These are phyloP conservation scores for Campylomormyrus numenius DNA, from an alignment of 2,113 vertebrate genomes.

Conservation along the genomic window DNA sequence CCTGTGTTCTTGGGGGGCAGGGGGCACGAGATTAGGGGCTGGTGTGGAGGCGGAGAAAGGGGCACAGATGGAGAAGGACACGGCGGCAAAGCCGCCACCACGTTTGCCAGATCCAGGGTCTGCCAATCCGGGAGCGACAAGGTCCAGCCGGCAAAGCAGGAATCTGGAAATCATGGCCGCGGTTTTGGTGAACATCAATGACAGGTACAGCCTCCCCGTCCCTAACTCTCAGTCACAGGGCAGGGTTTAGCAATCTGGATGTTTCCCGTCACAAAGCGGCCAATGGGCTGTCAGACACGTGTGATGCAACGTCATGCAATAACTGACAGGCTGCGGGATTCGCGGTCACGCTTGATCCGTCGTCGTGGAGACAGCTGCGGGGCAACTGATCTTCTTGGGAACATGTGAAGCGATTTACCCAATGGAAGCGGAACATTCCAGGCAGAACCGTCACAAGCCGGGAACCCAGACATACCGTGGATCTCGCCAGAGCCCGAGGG, in stretches of 20 bases:
- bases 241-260: slow-evolving; percentile 38
- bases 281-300: background rate
- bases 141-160: background rate
- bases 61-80: background rate
- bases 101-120: background rate
- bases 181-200: background rate
- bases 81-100: background rate
- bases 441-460: background rate
- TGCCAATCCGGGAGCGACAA: background rate
- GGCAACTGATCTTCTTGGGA: background rate
- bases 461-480: background rate
- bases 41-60: background rate
- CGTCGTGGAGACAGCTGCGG: background rate
- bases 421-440: background rate
- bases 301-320: slow-evolving; percentile 3
- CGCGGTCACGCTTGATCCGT: background rate
- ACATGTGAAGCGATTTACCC: background rate
- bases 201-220: background rate
- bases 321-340: background rate
- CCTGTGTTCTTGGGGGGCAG: background rate
- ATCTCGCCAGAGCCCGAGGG: background rate
- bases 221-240: background rate
- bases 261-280: slow-evolving; percentile 24
- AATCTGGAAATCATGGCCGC: background rate
- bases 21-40: background rate